Evolutionary conservation across 1,140 invertebrate genomes (phyloP).

Genomic region (Brachionus rotundiformis): DNA sequence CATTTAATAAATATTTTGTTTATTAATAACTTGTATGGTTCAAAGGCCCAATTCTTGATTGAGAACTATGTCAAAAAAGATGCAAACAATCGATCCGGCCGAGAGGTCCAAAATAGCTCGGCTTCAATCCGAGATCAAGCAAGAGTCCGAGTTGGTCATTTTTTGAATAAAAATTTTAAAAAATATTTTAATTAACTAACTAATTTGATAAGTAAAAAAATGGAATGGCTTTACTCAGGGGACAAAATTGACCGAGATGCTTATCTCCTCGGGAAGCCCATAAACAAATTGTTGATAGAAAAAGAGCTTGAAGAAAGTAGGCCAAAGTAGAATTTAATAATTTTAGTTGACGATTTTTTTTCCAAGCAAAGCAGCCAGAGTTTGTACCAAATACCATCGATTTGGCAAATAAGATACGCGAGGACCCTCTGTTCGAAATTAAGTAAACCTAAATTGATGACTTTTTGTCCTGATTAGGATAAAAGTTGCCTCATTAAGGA

Average conservation of each 20-base stretch:
- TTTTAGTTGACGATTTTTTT: neutral
- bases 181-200: neutral
- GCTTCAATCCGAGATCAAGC: neutral
- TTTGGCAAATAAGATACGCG: conserved; percentile 49
- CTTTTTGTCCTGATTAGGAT: too few species aligned
- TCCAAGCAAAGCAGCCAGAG: neutral
- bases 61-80: conserved; percentile 45
- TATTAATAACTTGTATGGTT: neutral
- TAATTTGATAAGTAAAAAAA: conserved; percentile 8
- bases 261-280: conserved; percentile 44
- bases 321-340: neutral
- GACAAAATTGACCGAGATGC: conserved; percentile 41
- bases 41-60: neutral
- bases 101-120: conserved; percentile 25
- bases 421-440: conserved; percentile 47
- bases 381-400: neutral
- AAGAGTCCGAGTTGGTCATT: conserved; percentile 16
- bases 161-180: neutral
- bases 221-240: conserved; percentile 50
- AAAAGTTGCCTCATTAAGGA: neutral
- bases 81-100: conserved; percentile 49
- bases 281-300: conserved; percentile 36
- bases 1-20: neutral
- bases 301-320: conserved; percentile 28
- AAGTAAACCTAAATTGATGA: too few species aligned